Conservation (phyloP, 2,797 vertebrate genomes). For the Rhinatrema bivittatum region DNA sequence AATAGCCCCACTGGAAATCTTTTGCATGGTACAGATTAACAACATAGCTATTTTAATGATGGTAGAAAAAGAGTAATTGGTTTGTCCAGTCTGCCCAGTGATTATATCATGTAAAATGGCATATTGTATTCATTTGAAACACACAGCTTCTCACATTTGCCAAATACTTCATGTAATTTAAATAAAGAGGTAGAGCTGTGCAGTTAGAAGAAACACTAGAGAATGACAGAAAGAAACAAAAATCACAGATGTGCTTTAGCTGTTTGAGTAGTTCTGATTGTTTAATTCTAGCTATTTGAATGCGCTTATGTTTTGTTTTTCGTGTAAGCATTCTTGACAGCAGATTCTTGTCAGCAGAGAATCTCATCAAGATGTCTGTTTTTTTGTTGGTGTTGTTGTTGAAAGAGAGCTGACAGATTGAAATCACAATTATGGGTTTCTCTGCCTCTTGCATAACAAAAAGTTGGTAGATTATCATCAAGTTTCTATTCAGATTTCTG, state of each 20-base stretch:
- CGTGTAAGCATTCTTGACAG: slow-evolving; percentile 30
- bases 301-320: slow-evolving; percentile 33
- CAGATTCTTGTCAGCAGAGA: slow-evolving; percentile 36
- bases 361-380: slow-evolving; percentile 54
- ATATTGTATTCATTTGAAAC: slow-evolving; percentile 13
- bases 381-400: too few relatives aligned
- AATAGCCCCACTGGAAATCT: too few relatives aligned
- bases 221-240: slow-evolving; percentile 17
- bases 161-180: too few relatives aligned
- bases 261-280: slow-evolving; percentile 41
- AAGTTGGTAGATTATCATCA: slow-evolving; percentile 64
- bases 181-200: slow-evolving; percentile 16
- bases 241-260: slow-evolving; percentile 20
- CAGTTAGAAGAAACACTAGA: slow-evolving; percentile 25
- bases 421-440: slow-evolving; percentile 49
- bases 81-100: too few relatives aligned
- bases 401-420: slow-evolving; percentile 38
- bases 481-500: slow-evolving; percentile 60
- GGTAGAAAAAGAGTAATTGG: too few relatives aligned
- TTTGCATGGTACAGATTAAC: too few relatives aligned
- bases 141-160: slow-evolving; percentile 3
- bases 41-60: too few relatives aligned
- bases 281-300: slow-evolving; percentile 44
- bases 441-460: slow-evolving; percentile 45
- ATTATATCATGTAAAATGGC: not conserved